phyloP scores from a whole-genome alignment of 2,797 vertebrate species.

The Acanthopagrus latus region DNA sequence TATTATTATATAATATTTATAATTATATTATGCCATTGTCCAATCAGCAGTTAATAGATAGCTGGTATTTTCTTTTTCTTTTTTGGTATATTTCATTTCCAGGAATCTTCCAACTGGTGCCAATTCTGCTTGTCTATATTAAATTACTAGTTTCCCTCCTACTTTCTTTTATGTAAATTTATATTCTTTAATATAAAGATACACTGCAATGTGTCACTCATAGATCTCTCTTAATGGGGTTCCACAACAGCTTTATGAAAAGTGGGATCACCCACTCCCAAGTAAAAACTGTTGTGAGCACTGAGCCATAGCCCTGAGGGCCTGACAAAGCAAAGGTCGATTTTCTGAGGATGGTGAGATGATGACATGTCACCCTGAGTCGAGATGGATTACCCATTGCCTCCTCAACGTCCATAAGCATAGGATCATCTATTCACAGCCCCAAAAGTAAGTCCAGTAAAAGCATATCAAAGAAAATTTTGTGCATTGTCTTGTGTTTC shows the following conservation, averaged over 20 bases:
- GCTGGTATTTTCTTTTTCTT: too few relatives aligned
- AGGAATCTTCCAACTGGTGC: too few relatives aligned
- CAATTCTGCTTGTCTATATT: too few relatives aligned
- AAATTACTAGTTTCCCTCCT: too few relatives aligned
- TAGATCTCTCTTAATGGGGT: neutral
- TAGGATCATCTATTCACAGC: conserved; percentile 31
- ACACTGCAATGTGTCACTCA: conserved; percentile 22
- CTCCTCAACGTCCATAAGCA: conserved; percentile 53
- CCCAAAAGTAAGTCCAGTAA: conserved; percentile 43
- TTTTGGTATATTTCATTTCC: too few relatives aligned
- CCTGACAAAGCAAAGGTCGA: conserved; percentile 29
- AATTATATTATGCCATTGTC: too few relatives aligned
- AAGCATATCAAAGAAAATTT: conserved; percentile 69
- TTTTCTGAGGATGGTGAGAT: conserved; percentile 32
- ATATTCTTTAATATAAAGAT: too few relatives aligned
- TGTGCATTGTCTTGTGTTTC: conserved; percentile 32
- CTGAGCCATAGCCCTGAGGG: conserved; percentile 53
- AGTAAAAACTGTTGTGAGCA: conserved; percentile 34
- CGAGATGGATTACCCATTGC: conserved; percentile 60
- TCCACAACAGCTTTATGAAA: conserved; percentile 8
- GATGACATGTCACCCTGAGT: conserved; percentile 73
- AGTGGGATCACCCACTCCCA: conserved; percentile 3
- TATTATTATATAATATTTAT: too few relatives aligned
- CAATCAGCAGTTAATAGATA: too few relatives aligned
- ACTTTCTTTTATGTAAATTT: too few relatives aligned